Percentiles rank a stretch among this genome's conserved stretches.
These are phyloP conservation scores for Cossypha polioptera DNA, from an alignment of 2,797 vertebrate species.

Conservation along the genomic window DNA sequence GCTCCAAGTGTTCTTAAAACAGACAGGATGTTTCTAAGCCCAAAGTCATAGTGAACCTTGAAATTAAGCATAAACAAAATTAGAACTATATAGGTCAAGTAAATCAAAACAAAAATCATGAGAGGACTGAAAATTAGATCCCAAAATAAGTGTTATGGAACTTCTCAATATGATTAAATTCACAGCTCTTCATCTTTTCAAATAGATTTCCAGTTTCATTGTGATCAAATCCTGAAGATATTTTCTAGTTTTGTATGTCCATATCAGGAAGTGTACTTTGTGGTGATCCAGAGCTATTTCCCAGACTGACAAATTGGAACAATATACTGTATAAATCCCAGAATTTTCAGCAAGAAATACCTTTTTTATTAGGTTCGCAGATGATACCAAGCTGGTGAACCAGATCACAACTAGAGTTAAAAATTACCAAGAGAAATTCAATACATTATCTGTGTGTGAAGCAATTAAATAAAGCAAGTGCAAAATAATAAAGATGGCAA, in stretches of 20 bases:
- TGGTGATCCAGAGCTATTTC: neutral
- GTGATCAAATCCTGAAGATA: neutral
- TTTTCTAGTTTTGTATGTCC: neutral
- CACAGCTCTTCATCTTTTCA: neutral
- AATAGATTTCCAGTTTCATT: neutral
- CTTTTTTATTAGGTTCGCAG: neutral
- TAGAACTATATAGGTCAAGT: neutral
- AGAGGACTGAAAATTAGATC: neutral
- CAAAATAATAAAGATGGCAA: neutral
- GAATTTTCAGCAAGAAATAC: neutral
- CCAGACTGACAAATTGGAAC: neutral
- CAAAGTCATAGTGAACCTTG: conserved; percentile 88
- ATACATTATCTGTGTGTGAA: neutral
- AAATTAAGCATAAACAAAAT: neutral
- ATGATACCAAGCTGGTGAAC: neutral
- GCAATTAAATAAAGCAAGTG: neutral
- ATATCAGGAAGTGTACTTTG: neutral
- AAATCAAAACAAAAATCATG: neutral
- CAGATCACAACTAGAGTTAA: neutral
- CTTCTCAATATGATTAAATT: neutral
- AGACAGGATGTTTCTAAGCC: conserved; percentile 86
- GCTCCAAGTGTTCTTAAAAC: conserved; percentile 85
- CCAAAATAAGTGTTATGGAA: neutral
- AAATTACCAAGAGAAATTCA: neutral
- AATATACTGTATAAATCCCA: neutral